A percentile compares a stretch with the other conserved stretches of the same genome.
Conservation (phyloP, 1,140 invertebrate species). For the Cotesia chilonis region DNA sequence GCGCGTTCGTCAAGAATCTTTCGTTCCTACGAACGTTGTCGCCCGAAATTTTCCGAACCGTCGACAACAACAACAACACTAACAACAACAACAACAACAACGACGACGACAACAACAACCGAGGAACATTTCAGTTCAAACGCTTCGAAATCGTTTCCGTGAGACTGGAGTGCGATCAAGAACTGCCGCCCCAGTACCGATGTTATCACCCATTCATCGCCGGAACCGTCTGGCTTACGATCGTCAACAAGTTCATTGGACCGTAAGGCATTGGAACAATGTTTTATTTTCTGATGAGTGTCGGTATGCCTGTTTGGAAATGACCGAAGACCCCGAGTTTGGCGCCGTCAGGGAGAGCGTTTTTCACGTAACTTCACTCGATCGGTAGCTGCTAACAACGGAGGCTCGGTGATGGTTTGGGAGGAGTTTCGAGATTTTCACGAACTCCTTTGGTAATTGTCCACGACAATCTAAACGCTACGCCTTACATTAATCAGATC, state of each 20-base stretch:
- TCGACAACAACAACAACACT: conserved; percentile 10
- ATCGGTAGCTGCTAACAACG: no score
- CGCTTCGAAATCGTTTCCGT: conserved; percentile 25
- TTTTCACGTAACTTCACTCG: conserved; percentile 34
- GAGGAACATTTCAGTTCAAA: conserved; percentile 26
- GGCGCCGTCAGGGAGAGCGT: conserved; percentile 44
- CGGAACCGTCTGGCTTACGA: conserved; percentile 30
- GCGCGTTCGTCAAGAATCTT: conserved; percentile 26
- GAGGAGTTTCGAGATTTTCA: no score
- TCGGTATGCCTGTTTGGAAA: conserved; percentile 30
- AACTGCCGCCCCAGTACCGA: conserved; percentile 22
- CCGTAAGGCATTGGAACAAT: conserved; percentile 31
- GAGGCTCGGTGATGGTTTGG: no score
- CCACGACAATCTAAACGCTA: no score
- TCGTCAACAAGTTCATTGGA: conserved; percentile 28
- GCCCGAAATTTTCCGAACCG: conserved; percentile 24
- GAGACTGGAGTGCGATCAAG: conserved; percentile 26
- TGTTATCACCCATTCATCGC: conserved; percentile 29
- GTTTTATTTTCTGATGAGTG: conserved; percentile 39
- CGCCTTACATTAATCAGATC: no score
- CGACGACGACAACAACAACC: conserved; percentile 10
- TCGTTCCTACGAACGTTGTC: conserved; percentile 6
- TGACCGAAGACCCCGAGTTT: conserved; percentile 40
- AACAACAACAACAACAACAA: conserved; percentile 24
- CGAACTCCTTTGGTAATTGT: no score